Evolutionary conservation across 2,797 vertebrate species (phyloP), one percentile per base, ranked within the genome.

Genomic region (Thunnus albacares): DNA sequence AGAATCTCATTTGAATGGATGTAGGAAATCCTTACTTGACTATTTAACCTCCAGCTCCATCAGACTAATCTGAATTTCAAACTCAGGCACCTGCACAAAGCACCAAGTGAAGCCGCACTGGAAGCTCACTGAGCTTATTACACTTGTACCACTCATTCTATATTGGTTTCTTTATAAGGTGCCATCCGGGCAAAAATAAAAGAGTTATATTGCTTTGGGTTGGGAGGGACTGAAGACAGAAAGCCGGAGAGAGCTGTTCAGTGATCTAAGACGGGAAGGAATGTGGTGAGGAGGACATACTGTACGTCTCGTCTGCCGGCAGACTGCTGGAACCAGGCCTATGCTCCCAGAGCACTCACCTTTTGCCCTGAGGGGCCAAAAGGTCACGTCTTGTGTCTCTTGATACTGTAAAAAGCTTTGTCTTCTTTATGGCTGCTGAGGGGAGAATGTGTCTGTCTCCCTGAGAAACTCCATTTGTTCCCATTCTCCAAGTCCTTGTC

Each of bases 391-490:
- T 86, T 82, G 86, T 77, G 84, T 88, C 82, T 93, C 88, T 90
- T 90, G 88, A 86, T 94, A 94, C 93, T 95, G 94, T 95, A 93
- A 93, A 94, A 92, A 89, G 90, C 90, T 90, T 93, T 91, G 91
- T 91, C 90, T 90, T 80, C 75, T 93, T 93, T 87, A 93, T 52
- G 81, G 78, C 79, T 49, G 17, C 73, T 22, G 62, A 85, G 28
- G 53, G 55, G 65, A 85, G 82, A 82, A 84, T 71, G 58, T 75
- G 64, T 89, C 74, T 62, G 58, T 89, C 80, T 83, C 84, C 71
- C 64, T 71, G 70, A 75, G 67, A 79, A 84, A 79, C 13, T 53
- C 67, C 77, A 82, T 90, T 86, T 89, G 86, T 87, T 82, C 22
- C 80, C 45, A 35, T 73, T 81, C 59, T 68, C 66, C 56, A 38